Evolutionary conservation across 1,140 invertebrate genomes (phyloP), one percentile per base, ranked within the genome.

Genomic region (Steinernema khuongi): DNA sequence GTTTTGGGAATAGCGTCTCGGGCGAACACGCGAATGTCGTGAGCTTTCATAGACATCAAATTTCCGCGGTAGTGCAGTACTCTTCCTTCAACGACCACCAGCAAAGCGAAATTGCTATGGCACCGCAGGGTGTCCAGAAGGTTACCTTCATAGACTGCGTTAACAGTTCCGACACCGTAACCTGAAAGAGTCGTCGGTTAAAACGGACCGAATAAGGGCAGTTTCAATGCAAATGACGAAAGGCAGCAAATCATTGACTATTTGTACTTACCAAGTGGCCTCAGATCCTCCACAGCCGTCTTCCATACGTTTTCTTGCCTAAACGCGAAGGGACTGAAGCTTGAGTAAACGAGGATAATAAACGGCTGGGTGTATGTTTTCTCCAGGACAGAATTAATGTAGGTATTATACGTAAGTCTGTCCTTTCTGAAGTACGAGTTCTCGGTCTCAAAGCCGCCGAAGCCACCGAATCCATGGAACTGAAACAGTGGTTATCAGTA

Each of bases 101-200:
- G 30, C 14, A 83, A 50, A 19, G 80, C 66, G 18, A 82, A 82
- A 14, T 83, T 66, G 68, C 70, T 72, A 30, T 66, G 72, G 29
- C 81, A 72, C n/a, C 81, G 67, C 43, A 83, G 73, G 44, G 81
- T 83, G 43, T 83, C 82, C 17, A 84, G 70, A 11, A 83, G 71
- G 74, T 80, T 82, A 18, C 81, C 77, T 26, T 83, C 81, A 1
- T 36, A 70, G 30, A 79, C 70, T 1, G 80, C 80, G 69, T 83
- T 83, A 1, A 84, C 79, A 2, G 81, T 83, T 0, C 76, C 81
- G 26, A 83, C 73, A 17, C 81, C 81, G 41, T 83, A 83, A 4
- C 81, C 80, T 81, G 44, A 14, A 82, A 79, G 70, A 19, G 66
- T 73, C 30, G 26, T 26, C 17, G 14, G 41, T n/a, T n/a, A n/a